Evolutionary conservation across 2,113 vertebrate genomes (phyloP).

Genomic region (Albula glossodonta): DNA sequence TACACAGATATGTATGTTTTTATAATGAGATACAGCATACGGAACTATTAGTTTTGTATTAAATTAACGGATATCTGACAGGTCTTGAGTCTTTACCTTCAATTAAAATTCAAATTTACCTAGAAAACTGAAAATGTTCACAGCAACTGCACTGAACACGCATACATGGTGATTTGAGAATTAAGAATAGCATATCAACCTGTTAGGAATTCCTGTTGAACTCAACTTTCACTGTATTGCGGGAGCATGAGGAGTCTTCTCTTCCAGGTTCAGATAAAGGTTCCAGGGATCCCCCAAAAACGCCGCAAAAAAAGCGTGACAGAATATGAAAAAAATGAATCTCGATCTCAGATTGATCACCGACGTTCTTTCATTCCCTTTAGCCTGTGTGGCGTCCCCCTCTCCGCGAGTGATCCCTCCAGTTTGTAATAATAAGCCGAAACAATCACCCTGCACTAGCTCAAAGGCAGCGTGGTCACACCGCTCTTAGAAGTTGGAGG

Average conservation of each 20-base stretch:
- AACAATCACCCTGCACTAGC: background rate
- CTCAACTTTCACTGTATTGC: background rate
- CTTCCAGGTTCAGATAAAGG: background rate
- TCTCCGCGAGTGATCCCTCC: constrained; percentile 5
- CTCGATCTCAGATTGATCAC: background rate
- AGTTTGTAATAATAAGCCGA: background rate
- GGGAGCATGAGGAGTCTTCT: background rate
- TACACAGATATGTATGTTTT: background rate
- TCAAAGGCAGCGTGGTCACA: background rate
- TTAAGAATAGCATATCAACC: background rate
- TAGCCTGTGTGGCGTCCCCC: background rate
- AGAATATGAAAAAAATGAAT: background rate
- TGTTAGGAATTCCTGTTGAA: background rate
- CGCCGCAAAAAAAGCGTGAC: background rate
- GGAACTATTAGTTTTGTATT: background rate
- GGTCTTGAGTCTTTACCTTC: background rate
- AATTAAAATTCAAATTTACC: background rate
- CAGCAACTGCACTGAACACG: background rate
- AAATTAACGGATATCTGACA: background rate
- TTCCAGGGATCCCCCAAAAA: background rate
- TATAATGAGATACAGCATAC: background rate
- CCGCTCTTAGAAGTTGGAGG: background rate
- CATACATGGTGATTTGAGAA: background rate
- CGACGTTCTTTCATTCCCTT: background rate
- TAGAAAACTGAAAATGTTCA: background rate